Evolutionary conservation across 2,113 vertebrate genomes (phyloP).

Genomic region (Phainopepla nitens): DNA sequence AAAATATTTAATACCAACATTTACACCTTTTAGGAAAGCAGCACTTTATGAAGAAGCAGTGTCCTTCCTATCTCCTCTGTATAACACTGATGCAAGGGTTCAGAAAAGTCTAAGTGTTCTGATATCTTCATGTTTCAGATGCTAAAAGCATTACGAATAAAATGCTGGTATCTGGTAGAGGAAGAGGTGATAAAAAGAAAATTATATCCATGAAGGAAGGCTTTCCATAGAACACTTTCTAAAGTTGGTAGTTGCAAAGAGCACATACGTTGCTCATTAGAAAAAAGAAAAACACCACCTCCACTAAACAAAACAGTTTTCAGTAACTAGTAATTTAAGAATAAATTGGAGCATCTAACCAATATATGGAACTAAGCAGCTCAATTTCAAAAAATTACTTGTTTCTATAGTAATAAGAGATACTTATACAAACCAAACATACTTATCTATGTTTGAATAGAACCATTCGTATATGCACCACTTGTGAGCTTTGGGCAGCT

Average conservation of each 20-base stretch:
- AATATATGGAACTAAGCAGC: neutral
- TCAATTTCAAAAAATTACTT: neutral
- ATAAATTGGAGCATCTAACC: neutral
- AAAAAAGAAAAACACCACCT: neutral
- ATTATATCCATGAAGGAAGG: neutral
- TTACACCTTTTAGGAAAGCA: neutral
- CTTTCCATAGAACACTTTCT: neutral
- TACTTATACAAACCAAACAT: conserved; percentile 38
- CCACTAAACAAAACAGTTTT: neutral
- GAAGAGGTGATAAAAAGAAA: neutral
- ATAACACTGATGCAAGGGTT: neutral
- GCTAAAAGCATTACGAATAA: neutral
- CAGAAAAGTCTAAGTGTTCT: neutral
- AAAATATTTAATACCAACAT: neutral
- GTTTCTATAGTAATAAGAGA: neutral
- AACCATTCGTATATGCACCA: conserved; percentile 99
- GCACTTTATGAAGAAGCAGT: neutral
- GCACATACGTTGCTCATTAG: neutral
- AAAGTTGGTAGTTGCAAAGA: neutral
- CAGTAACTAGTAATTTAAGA: neutral
- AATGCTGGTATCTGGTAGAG: neutral
- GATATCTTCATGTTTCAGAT: neutral
- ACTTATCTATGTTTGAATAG: conserved; percentile 99
- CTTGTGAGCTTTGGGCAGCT: conserved; percentile 98
- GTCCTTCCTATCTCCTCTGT: neutral